A percentile compares a stretch with the other conserved stretches of the same genome.
Conservation (phyloP, 2,113 vertebrate species). For the Sander lucioperca region DNA sequence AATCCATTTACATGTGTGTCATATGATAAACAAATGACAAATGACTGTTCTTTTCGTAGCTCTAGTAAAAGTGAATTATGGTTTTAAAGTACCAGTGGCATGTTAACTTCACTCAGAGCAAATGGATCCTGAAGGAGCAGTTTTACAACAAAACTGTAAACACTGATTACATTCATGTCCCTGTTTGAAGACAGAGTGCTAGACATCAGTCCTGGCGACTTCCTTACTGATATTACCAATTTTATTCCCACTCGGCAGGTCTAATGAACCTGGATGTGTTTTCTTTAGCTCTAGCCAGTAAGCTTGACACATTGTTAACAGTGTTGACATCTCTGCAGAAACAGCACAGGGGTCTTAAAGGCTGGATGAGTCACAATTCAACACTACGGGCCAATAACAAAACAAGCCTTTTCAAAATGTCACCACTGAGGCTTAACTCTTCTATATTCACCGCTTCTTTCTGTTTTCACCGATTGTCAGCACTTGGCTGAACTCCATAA, state of each 20-base stretch:
- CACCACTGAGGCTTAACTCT: conserved; percentile 62
- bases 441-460: conserved; percentile 51
- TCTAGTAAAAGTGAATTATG: conserved; percentile 62
- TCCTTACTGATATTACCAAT: conserved; percentile 41
- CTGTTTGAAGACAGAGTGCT: conserved; percentile 39
- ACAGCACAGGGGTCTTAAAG: conserved; percentile 39
- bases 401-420: conserved; percentile 70
- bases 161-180: conserved; percentile 71
- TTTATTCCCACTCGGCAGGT: conserved; percentile 26
- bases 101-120: conserved; percentile 61
- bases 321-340: conserved; percentile 48
- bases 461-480: conserved; percentile 48
- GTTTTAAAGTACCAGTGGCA: conserved; percentile 52
- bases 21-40: conserved; percentile 76
- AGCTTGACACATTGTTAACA: conserved; percentile 51
- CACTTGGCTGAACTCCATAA: conserved; percentile 56
- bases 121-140: conserved; percentile 71
- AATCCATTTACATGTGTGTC: conserved; percentile 75
- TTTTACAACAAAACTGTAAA: conserved; percentile 68
- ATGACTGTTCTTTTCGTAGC: conserved; percentile 46
- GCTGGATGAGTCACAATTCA: conserved; percentile 33
- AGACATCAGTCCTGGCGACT: conserved; percentile 40
- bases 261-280: conserved; percentile 62
- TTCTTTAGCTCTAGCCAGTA: conserved; percentile 31
- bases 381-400: conserved; percentile 37